Conservation (phyloP, 1,140 invertebrate genomes). For the Orussus abietinus region DNA sequence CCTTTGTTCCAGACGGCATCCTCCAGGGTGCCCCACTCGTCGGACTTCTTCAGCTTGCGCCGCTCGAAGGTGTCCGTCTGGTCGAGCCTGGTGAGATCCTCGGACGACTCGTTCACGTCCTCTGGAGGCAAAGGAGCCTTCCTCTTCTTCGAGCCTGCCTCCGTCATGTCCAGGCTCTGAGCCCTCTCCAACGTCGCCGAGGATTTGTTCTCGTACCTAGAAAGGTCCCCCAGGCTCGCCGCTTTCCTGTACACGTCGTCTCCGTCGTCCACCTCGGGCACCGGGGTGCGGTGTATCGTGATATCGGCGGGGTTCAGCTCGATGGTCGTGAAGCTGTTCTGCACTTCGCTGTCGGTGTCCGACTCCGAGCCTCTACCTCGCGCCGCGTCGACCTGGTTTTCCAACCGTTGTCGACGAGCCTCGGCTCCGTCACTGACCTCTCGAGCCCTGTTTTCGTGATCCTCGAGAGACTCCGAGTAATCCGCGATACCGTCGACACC, state of each 20-base stretch:
- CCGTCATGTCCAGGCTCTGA: slow-evolving; percentile 76
- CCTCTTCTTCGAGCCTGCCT: slow-evolving; percentile 65
- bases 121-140: slow-evolving; percentile 59
- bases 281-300: slow-evolving; percentile 67
- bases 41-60: slow-evolving; percentile 67
- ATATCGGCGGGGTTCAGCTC: slow-evolving; percentile 71
- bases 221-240: slow-evolving; percentile 75
- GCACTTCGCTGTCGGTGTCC: slow-evolving; percentile 51
- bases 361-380: slow-evolving; percentile 51
- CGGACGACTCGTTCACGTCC: slow-evolving; percentile 59
- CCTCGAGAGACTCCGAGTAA: slow-evolving; percentile 32
- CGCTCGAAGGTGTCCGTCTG: slow-evolving; percentile 64
- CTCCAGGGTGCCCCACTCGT: slow-evolving; percentile 72
- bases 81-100: slow-evolving; percentile 60
- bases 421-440: slow-evolving; percentile 26
- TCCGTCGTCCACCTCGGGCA: slow-evolving; percentile 55
- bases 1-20: slow-evolving; percentile 62
- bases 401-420: slow-evolving; percentile 20
- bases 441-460: slow-evolving; percentile 28
- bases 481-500: slow-evolving; percentile 33
- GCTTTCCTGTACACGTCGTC: slow-evolving; percentile 69
- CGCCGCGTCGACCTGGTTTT: slow-evolving; percentile 12
- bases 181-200: slow-evolving; percentile 70
- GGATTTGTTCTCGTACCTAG: slow-evolving; percentile 65
- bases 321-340: slow-evolving; percentile 57